Conservation (phyloP, 2,113 vertebrate species). For the Megaceryle maxima region DNA sequence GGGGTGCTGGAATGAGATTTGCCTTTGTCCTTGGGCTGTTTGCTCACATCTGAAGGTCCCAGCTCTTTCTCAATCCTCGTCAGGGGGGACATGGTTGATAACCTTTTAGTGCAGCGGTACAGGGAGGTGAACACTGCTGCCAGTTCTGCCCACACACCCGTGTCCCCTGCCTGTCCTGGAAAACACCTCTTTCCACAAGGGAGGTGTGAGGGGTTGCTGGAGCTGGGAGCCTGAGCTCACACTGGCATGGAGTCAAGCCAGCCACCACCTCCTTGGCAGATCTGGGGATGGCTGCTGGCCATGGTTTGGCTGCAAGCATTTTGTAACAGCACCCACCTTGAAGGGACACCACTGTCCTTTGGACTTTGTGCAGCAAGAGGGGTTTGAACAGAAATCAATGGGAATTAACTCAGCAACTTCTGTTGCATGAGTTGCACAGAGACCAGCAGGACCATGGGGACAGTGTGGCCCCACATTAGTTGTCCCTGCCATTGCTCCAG, state of each 20-base stretch:
- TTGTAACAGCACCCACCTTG: background rate
- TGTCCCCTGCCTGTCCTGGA: background rate
- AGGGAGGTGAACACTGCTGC: background rate
- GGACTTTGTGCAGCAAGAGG: background rate
- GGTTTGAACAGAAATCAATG: background rate
- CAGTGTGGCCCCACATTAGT: accelerated
- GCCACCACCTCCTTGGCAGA: accelerated
- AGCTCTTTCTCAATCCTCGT: background rate
- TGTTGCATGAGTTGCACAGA: background rate
- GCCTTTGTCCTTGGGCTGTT: background rate
- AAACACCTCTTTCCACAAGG: background rate
- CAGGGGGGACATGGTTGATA: background rate
- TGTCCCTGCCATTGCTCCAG: background rate
- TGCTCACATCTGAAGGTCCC: background rate
- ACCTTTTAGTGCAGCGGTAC: background rate
- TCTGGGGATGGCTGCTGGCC: accelerated
- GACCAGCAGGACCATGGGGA: accelerated
- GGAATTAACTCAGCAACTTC: background rate
- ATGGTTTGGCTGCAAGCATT: accelerated
- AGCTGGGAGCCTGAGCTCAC: accelerated
- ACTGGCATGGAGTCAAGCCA: accelerated
- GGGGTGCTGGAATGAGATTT: accelerated
- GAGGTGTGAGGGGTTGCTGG: accelerated
- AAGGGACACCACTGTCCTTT: background rate
- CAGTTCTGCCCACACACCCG: accelerated